Percentiles rank a stretch among this genome's conserved stretches.
phyloP scores from a whole-genome alignment of 2,888 invertebrate genomes.

The Epinotia ramella region DNA sequence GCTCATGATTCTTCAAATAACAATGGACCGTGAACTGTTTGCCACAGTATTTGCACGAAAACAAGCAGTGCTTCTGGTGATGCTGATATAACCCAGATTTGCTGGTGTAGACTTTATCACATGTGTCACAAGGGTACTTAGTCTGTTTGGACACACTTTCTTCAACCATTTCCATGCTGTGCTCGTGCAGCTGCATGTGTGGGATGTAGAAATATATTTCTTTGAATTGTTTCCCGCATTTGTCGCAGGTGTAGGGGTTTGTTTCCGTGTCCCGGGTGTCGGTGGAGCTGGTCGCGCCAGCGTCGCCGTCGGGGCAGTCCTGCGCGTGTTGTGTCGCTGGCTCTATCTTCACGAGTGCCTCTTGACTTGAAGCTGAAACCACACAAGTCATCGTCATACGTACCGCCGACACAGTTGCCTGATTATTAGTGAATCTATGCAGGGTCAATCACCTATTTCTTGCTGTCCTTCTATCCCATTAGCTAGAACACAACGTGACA shows the following conservation, averaged over 20 bases:
- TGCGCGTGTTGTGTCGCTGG: not conserved
- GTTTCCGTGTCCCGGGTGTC: not conserved
- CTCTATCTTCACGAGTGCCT: not conserved
- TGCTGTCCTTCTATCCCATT: too few species aligned
- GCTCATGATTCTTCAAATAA: not conserved
- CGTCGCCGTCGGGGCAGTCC: not conserved
- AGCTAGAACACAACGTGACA: too few species aligned
- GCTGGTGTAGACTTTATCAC: not conserved
- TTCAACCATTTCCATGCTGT: not conserved
- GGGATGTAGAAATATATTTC: not conserved
- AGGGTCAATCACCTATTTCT: too few species aligned
- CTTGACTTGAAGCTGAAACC: not conserved
- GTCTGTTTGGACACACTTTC: not conserved
- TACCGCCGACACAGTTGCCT: too few species aligned
- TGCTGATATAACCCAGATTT: not conserved
- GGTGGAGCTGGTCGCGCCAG: not conserved
- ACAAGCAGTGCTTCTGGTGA: not conserved
- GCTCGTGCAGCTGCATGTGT: not conserved
- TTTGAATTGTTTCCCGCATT: not conserved
- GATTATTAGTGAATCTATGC: too few species aligned
- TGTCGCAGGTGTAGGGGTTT: not conserved
- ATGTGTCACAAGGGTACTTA: not conserved
- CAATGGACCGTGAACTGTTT: not conserved
- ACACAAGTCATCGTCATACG: too few species aligned
- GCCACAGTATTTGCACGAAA: not conserved